These are phyloP conservation scores for Tenualosa ilisha DNA, from an alignment of 2,797 vertebrate genomes.

Conservation along the genomic window DNA sequence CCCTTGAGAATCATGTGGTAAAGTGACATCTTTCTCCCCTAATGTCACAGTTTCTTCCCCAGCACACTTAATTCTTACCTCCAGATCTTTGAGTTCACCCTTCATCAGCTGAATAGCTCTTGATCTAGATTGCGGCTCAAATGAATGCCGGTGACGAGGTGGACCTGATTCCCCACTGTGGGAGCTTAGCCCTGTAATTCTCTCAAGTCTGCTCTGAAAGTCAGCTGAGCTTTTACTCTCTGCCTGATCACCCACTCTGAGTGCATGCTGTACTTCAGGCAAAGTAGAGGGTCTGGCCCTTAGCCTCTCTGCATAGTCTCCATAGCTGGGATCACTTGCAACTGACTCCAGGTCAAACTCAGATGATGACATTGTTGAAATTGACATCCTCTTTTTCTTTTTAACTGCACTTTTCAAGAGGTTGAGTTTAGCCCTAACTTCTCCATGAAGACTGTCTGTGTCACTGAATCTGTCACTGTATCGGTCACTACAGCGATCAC, in stretches of 20 bases:
- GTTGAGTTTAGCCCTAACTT: slow-evolving; percentile 87
- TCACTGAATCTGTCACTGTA: slow-evolving; percentile 78
- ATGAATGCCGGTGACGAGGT: slow-evolving; percentile 65
- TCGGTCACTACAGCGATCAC: slow-evolving; percentile 77
- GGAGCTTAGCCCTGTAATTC: slow-evolving; percentile 52
- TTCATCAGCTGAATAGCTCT: slow-evolving; percentile 71
- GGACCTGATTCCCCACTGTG: slow-evolving; percentile 45
- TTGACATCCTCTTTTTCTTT: slow-evolving; percentile 83
- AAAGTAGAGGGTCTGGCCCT: slow-evolving; percentile 66
- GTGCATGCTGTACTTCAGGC: slow-evolving; percentile 65
- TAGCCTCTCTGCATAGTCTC: slow-evolving; percentile 70
- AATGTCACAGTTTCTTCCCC: slow-evolving; percentile 24
- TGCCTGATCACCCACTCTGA: slow-evolving; percentile 56
- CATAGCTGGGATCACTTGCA: slow-evolving; percentile 74
- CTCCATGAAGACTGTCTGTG: slow-evolving; percentile 86
- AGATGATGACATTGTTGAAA: slow-evolving; percentile 79
- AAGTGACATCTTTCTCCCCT: slow-evolving; percentile 35
- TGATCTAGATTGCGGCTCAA: slow-evolving; percentile 73
- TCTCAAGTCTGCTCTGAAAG: slow-evolving; percentile 59
- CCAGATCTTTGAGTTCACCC: slow-evolving; percentile 62
- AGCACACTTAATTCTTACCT: slow-evolving; percentile 26
- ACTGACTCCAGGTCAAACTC: slow-evolving; percentile 79
- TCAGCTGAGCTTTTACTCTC: slow-evolving; percentile 59
- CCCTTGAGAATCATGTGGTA: slow-evolving; percentile 37
- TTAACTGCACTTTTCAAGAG: slow-evolving; percentile 83